A percentile compares a stretch with the other conserved stretches of the same genome.
phyloP scores from a whole-genome alignment of 1,140 invertebrate genomes.

The Drosophila athabasca region DNA sequence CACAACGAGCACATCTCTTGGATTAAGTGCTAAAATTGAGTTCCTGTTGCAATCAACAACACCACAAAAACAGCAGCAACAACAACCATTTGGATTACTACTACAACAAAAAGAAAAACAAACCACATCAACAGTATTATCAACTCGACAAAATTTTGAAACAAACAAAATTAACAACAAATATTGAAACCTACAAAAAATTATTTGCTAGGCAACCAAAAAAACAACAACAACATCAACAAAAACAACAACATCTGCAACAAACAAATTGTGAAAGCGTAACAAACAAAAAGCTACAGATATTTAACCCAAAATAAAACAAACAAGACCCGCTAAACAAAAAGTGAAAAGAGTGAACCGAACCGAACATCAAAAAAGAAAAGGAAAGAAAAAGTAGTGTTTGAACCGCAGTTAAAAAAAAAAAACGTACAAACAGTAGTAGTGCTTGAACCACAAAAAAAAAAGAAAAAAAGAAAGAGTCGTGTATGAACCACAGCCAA shows the following conservation, averaged over 20 bases:
- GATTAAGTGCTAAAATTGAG: conserved; percentile 74
- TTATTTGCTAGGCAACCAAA: conserved; percentile 70
- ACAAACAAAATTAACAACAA: conserved; percentile 6
- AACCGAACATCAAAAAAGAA: conserved; percentile 17
- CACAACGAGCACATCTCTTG: conserved; percentile 63
- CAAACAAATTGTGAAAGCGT: conserved; percentile 71
- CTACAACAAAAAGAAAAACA: conserved; percentile 40
- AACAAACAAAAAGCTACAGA: conserved; percentile 51
- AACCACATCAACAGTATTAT: conserved; percentile 67
- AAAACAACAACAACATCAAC: conserved; percentile 35
- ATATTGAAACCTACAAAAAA: conserved; percentile 35
- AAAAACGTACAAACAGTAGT: too few relatives aligned
- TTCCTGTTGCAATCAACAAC: conserved; percentile 65
- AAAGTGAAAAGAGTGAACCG: conserved; percentile 48
- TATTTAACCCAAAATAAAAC: conserved; percentile 39
- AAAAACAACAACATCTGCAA: conserved; percentile 49
- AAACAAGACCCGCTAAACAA: conserved; percentile 50
- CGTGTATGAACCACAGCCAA: too few relatives aligned
- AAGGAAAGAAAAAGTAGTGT: conserved; percentile 9
- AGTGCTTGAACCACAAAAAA: conserved; percentile 18
- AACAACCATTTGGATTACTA: conserved; percentile 73
- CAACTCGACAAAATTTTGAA: conserved; percentile 22
- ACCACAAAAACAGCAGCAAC: conserved; percentile 41
- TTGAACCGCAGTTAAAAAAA: too few relatives aligned
- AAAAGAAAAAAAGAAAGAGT: conserved; percentile 9